phyloP scores from a whole-genome alignment of 2,797 vertebrate genomes.

The Premnoplex brunnescens region DNA sequence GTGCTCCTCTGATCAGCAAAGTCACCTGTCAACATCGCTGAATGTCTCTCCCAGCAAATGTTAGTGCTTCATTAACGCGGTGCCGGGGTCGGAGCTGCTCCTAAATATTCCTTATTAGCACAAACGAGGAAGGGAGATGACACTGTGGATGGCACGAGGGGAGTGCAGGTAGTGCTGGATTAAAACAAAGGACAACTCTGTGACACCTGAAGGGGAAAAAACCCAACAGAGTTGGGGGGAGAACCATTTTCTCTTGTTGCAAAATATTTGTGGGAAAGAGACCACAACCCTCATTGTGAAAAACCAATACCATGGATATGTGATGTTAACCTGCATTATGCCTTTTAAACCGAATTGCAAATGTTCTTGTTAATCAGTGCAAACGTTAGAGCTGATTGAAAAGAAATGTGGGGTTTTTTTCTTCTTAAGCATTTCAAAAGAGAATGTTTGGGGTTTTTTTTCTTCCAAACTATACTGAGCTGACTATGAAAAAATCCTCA shows the following conservation, averaged over 20 bases:
- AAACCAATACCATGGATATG: background rate
- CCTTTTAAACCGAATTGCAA: background rate
- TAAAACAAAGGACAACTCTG: background rate
- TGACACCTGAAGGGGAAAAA: background rate
- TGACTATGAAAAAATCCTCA: background rate
- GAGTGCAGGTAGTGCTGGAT: background rate
- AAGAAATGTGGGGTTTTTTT: background rate
- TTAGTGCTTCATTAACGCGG: constrained; percentile 60
- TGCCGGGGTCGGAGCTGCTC: background rate
- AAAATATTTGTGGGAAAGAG: background rate
- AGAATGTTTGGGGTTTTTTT: background rate
- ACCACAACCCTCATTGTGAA: background rate
- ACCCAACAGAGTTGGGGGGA: no score
- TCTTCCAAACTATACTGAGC: background rate
- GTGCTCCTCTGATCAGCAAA: constrained; percentile 51
- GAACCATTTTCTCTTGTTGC: background rate
- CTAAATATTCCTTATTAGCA: constrained; percentile 47
- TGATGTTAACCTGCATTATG: background rate
- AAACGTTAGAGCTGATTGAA: background rate
- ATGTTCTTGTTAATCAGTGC: background rate
- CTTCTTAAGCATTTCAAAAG: background rate
- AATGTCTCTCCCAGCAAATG: constrained; percentile 31
- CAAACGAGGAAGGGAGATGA: background rate
- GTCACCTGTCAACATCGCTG: constrained; percentile 63
- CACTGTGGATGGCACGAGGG: background rate